Percentiles rank a stretch among this genome's conserved stretches.
Evolutionary conservation across 2,888 invertebrate genomes (phyloP).

Genomic region (Cantharis nigra): DNA sequence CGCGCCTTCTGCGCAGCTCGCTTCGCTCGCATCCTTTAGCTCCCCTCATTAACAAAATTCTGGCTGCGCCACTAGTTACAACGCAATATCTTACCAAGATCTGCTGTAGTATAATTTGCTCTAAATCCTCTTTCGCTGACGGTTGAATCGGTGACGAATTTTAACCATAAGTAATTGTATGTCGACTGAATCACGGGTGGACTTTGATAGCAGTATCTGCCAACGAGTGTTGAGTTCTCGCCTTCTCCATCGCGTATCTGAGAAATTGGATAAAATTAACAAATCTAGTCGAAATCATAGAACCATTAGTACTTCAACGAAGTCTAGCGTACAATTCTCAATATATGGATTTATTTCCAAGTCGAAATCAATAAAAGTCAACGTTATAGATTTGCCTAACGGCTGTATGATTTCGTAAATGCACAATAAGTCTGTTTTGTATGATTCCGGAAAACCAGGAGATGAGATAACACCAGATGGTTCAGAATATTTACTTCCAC

Average conservation of each 20-base stretch:
- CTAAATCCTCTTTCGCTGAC: conserved; percentile 70
- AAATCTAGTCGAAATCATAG: not conserved
- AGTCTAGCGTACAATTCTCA: conserved; percentile 8
- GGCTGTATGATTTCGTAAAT: conserved; percentile 70
- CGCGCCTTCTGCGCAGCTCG: no score
- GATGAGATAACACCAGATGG: conserved; percentile 68
- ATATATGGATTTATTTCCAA: conserved; percentile 54
- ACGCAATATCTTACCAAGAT: conserved; percentile 54
- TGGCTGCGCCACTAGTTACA: no score
- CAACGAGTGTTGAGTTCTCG: conserved; percentile 66
- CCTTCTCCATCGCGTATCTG: conserved; percentile 75
- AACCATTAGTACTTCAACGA: conserved; percentile 7
- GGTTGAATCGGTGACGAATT: conserved; percentile 65
- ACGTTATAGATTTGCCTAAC: conserved; percentile 65
- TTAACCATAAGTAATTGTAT: conserved; percentile 73
- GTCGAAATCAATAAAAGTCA: conserved; percentile 71
- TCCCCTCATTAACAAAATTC: no score
- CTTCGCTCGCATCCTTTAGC: no score
- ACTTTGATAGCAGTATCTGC: conserved; percentile 68
- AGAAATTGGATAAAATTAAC: conserved; percentile 53
- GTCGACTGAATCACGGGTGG: conserved; percentile 69
- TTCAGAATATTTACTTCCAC: conserved; percentile 65
- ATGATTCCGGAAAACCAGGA: conserved; percentile 75
- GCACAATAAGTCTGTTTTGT: conserved; percentile 67
- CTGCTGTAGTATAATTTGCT: conserved; percentile 71